Evolutionary conservation across 2,113 vertebrate genomes (phyloP), one percentile per base, ranked within the genome.

Genomic region (Lepidothrix coronata): DNA sequence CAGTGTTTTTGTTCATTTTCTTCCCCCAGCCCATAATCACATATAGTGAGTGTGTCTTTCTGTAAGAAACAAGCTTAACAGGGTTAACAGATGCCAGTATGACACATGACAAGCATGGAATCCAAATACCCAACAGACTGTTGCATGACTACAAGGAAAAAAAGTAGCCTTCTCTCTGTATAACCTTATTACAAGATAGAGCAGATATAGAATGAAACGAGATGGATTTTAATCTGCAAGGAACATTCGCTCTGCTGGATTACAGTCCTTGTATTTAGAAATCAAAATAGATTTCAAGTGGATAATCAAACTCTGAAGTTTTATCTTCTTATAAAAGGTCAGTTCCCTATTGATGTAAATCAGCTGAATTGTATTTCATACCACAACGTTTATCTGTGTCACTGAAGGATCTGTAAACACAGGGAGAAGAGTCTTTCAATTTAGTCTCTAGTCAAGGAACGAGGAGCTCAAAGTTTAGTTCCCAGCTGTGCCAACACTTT

Each of bases 201-300:
- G 46, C 57, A 39, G 62, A 86, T 65, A 91, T 0, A 30, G 30
- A 86, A 93, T 27, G 25, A 91, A 62, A 49, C 24, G 90, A 63
- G 22, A 70, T 44, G 2, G 54, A 85, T 94, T 88, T 91, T 78
- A 67, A 91, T 82, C 58, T 73, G 46, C 41, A 89, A 43, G 91
- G 88, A 41, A 85, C 25, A 44, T 41, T 46, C 22, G 76, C 27
- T 91, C 39, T 85, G 93, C 58, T 71, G 25, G 28, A 75, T 78
- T 93, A 66, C 19, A 76, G 51, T 49, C 12, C 51, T 77, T 63
- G 33, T 28, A 65, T 73, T 86, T 82, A 85, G 52, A 95, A 96
- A 95, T 91, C 70, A 96, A 94, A 93, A 81, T 41, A 88, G 54
- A 70, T 96, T 95, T 89, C 59, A 76, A 91, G 33, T 58, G 44